Evolutionary conservation across 2,888 invertebrate genomes (phyloP).

Genomic region (Aphelenchoides bicaudatus): DNA sequence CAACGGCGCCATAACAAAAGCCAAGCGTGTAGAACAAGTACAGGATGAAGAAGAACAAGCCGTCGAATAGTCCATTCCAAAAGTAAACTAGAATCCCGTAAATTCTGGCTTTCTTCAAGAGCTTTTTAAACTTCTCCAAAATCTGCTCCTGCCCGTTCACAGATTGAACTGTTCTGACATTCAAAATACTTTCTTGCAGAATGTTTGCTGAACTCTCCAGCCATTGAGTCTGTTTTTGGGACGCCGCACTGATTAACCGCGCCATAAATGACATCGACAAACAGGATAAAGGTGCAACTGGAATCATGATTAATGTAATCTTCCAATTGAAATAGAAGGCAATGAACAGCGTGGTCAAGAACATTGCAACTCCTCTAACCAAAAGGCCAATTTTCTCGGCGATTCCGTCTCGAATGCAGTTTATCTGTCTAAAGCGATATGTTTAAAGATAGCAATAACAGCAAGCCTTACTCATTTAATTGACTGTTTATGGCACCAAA

Average conservation of each 20-base stretch:
- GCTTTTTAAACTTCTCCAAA: constrained; percentile 20
- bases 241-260: constrained; percentile 22
- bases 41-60: constrained; percentile 29
- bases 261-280: constrained; percentile 32
- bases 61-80: constrained; percentile 34
- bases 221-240: constrained; percentile 21
- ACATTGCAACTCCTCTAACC: constrained; percentile 31
- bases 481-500: constrained; percentile 31
- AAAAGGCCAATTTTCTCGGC: constrained; percentile 18
- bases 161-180: constrained; percentile 34
- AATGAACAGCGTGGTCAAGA: constrained; percentile 19
- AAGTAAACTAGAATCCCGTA: constrained; percentile 29
- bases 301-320: constrained; percentile 22
- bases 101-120: constrained; percentile 19
- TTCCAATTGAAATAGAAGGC: constrained; percentile 27
- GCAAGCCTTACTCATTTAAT: constrained; percentile 28
- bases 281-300: constrained; percentile 20
- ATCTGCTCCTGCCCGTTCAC: constrained; percentile 32
- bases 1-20: background rate
- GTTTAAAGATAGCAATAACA: background rate
- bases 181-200: constrained; percentile 34
- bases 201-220: constrained; percentile 27
- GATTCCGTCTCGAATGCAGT: constrained; percentile 18
- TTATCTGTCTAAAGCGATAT: constrained; percentile 5
- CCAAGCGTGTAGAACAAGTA: constrained; percentile 21